These are phyloP conservation scores for Argyrosomus japonicus DNA, from an alignment of 2,113 vertebrate species.

Conservation along the genomic window DNA sequence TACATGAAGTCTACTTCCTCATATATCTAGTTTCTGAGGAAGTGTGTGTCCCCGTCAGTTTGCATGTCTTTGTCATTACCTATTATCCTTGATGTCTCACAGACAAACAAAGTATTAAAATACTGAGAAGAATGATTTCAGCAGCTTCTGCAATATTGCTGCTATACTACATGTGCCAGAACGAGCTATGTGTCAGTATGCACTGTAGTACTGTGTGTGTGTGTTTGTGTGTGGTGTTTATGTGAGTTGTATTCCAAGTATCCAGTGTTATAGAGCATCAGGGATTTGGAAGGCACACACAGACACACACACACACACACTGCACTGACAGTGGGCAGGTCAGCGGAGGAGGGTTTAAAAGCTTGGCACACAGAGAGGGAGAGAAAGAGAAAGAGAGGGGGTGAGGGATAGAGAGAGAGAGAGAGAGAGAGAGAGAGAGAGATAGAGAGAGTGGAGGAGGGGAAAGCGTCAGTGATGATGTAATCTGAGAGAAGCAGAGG, in stretches of 20 bases:
- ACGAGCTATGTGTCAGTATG: slow-evolving; percentile 21
- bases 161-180: slow-evolving; percentile 4
- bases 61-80: background rate
- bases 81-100: background rate
- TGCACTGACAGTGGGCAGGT: slow-evolving; percentile 41
- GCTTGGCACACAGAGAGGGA: slow-evolving; percentile 50
- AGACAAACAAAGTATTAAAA: background rate
- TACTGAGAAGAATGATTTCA: background rate
- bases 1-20: background rate
- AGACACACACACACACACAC: slow-evolving; percentile 19
- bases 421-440: slow-evolving; percentile 18
- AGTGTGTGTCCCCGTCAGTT: background rate
- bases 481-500: slow-evolving; percentile 59
- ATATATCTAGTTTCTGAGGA: background rate
- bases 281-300: slow-evolving; percentile 49
- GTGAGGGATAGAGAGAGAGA: slow-evolving; percentile 8
- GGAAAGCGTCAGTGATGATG: slow-evolving; percentile 57
- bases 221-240: slow-evolving; percentile 18
- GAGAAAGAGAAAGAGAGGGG: background rate
- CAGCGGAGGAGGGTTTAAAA: slow-evolving; percentile 67
- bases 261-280: slow-evolving; percentile 20
- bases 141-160: background rate
- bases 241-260: slow-evolving; percentile 40
- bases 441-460: slow-evolving; percentile 49
- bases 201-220: slow-evolving; percentile 9